A percentile compares a stretch with the other conserved stretches of the same genome.
These are phyloP conservation scores for Bombus waltoni DNA, from an alignment of 1,140 invertebrate genomes.

Conservation along the genomic window DNA sequence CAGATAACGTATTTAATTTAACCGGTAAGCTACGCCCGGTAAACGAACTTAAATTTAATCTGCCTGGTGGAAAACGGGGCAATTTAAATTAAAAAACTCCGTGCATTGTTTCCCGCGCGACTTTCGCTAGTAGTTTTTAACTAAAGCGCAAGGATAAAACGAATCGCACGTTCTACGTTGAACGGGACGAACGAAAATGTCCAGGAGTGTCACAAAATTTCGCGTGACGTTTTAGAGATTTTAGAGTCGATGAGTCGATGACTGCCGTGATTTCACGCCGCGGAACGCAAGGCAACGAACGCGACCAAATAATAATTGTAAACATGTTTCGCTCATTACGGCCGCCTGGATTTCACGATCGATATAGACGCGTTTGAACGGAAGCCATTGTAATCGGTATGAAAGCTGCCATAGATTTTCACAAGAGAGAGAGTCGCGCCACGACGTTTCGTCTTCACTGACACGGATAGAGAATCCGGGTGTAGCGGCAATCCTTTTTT, in stretches of 20 bases:
- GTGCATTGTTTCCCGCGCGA: background rate
- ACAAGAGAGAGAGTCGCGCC: slow-evolving; percentile 61
- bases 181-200: background rate
- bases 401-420: slow-evolving; percentile 67
- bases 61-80: background rate
- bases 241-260: too few relatives aligned
- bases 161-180: background rate
- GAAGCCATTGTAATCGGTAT: slow-evolving; percentile 66
- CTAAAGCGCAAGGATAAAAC: background rate
- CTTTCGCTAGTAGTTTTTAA: background rate
- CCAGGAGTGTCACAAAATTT: background rate
- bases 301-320: slow-evolving; percentile 49
- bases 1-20: slow-evolving; percentile 2
- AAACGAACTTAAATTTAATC: slow-evolving; percentile 3
- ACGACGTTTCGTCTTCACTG: slow-evolving; percentile 62
- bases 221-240: background rate
- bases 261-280: background rate
- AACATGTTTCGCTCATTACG: slow-evolving; percentile 45
- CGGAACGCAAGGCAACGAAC: background rate
- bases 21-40: background rate
- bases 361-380: slow-evolving; percentile 52
- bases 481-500: slow-evolving; percentile 30
- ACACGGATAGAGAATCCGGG: slow-evolving; percentile 60
- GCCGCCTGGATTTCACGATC: slow-evolving; percentile 53
- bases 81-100: slow-evolving; percentile 9